These are phyloP conservation scores for Drosophila nr. perissopoda DNA, from an alignment of 2,888 invertebrate species.

Conservation along the genomic window DNA sequence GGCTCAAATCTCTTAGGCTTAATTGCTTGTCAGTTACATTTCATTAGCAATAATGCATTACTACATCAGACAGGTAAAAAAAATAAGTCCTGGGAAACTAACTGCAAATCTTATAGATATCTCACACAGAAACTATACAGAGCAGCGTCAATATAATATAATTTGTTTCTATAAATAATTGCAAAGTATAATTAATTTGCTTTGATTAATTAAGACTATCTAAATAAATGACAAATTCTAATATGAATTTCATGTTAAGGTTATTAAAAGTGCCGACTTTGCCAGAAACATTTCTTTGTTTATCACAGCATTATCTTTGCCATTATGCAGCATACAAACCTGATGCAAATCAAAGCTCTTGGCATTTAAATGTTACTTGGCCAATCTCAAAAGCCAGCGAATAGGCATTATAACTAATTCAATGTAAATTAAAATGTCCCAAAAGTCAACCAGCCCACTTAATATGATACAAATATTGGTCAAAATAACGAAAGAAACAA, in stretches of 20 bases:
- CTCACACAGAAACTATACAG: neutral
- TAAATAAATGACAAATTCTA: neutral
- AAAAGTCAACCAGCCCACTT: conserved; percentile 43
- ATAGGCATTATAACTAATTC: conserved; percentile 59
- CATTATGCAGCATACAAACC: neutral
- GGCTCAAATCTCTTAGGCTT: conserved; percentile 2
- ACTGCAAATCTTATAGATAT: neutral
- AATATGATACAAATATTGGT: conserved; percentile 30
- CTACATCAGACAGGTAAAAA: neutral
- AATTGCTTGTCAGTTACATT: conserved; percentile 12
- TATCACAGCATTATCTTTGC: neutral
- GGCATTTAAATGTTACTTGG: conserved; percentile 16
- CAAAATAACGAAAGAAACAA: conserved; percentile 21
- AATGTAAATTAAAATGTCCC: conserved; percentile 76
- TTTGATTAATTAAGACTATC: neutral
- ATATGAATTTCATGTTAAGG: neutral
- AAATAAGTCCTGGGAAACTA: neutral
- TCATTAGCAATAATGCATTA: conserved; percentile 8
- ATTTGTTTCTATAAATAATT: neutral
- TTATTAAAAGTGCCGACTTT: neutral
- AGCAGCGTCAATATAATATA: neutral
- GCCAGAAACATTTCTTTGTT: neutral
- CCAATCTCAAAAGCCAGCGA: conserved; percentile 27
- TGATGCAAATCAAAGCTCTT: neutral
- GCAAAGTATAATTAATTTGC: neutral